Base-by-base conservation (phyloP, 2,888 invertebrate genomes). In the Adineta ricciae region DNA sequence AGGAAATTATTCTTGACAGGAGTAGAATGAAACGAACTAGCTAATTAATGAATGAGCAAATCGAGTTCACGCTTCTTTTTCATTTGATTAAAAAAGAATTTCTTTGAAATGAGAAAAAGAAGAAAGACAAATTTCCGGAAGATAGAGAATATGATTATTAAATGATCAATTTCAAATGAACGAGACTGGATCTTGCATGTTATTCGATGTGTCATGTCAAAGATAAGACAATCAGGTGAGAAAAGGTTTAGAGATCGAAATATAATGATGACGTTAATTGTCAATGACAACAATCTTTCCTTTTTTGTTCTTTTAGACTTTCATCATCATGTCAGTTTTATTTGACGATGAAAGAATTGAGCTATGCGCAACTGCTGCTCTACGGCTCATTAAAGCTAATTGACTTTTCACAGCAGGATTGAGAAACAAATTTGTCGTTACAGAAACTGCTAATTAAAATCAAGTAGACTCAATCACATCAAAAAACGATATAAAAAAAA, bases 201-300 rank as follows among this genome's bases (percentile, higher is more conserved):
- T 56, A 56, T 56, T 56, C 56, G 27, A 56, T 56, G n/a, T 56
- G 56, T 56, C 56, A 56, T 56, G 73, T 38, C 41, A 78, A 41
- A 41, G 78, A 78, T 78, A 78, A 41, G n/a, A 41, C 21, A 78
- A 78, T 78, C 78, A 78, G 78, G 78, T 78, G 78, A 78, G 78
- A 78, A 78, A 78, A 78, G 78, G n/a, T 41, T 78, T 9, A 78
- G 24, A 78, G 38, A 78, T 32, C 32, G 5, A 64, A 5, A 64
- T 64, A 32, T 64, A 64, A 64, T 64, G 64, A 64, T 64, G 64
- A 64, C 11, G 32, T 32, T 64, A 64, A 64, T 64, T 64, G 64
- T 64, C 32, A 64, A 64, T 32, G 64, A 64, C 64, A 64, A 64
- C 4, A 32, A 46, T 46, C 11, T 46, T 32, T 64, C 32, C 32